These are phyloP conservation scores for Potorous gilbertii DNA, from an alignment of 2,797 vertebrate species.

Conservation along the genomic window DNA sequence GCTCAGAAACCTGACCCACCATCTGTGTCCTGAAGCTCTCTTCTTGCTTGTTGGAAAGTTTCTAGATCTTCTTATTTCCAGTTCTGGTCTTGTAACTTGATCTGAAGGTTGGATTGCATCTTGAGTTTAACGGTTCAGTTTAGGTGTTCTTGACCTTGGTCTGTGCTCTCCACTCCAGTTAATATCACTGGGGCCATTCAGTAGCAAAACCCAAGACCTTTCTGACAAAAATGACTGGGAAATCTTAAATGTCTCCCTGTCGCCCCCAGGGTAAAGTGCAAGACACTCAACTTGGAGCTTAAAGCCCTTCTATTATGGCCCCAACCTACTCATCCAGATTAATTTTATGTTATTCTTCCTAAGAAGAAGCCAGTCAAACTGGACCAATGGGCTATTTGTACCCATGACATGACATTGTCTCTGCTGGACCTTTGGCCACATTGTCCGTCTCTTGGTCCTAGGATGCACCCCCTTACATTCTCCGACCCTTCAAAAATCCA, in stretches of 20 bases:
- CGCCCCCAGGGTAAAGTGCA: not conserved
- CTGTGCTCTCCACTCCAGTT: not conserved
- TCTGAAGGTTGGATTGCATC: not conserved
- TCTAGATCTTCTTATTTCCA: not conserved
- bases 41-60: constrained; percentile 28
- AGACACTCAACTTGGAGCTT: not conserved
- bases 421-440: not conserved
- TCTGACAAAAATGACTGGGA: not conserved
- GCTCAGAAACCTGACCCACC: constrained; percentile 50
- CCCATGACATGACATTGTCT: not conserved
- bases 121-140: not conserved
- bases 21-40: constrained; percentile 3
- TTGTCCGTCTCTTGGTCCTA: not conserved
- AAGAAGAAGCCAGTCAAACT: not conserved
- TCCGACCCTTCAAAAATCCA: not conserved
- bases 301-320: not conserved
- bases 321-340: not conserved
- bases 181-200: not conserved
- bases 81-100: not conserved
- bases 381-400: not conserved
- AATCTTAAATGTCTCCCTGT: not conserved
- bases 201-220: not conserved
- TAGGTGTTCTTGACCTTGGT: not conserved
- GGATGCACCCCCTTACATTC: not conserved
- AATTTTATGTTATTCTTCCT: not conserved